Evolutionary conservation across 2,113 vertebrate species (phyloP), one percentile per base, ranked within the genome.

Genomic region (Sporophila hypoxantha): DNA sequence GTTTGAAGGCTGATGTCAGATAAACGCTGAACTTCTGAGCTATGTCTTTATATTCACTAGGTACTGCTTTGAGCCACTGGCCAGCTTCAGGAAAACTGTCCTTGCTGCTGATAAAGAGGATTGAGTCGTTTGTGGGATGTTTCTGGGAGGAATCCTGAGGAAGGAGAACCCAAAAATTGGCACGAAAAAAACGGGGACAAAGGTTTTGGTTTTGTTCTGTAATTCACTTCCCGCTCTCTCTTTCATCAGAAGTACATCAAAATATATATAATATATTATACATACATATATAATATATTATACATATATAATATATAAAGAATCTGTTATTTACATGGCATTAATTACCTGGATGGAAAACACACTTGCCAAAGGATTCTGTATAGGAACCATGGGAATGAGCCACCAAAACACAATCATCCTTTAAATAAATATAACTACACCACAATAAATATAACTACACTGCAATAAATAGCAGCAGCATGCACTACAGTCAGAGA

Each of bases 391-490:
- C 61, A 88, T 5, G 25, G 60, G 55, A 94, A n/a, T 76, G 46
- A 88, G 42, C 25, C 36, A 52, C 47, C 69, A 71, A 77, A 93
- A 83, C 44, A 66, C 1, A 17, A 73, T 70, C 44, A 64, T 74
- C 60, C 50, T 86, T 62, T 69, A 86, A 88, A 79, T 66, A 88
- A 87, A 78, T 62, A 36, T 18, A 86, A 69, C 46, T 62, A n/a
- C 62, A 32, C 5, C 12, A 1, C 74, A 78, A 87, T 83, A 89
- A 89, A 89, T 30, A 91, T 60, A 88, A 50, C 70, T 84, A 37
- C 59, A 37, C 4, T 64, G 62, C 80, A 93, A 88, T 89, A 89
- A 88, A 88, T 17, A 91, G 83, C 42, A 90, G 80, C 56, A 89
- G 44, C 67, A 64, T 9, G 13, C 64, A 64, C 30, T 90, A 75